A percentile compares a stretch with the other conserved stretches of the same genome.
These are phyloP conservation scores for Drosophila kepulauana DNA, from an alignment of 1,140 invertebrate species.

Conservation along the genomic window DNA sequence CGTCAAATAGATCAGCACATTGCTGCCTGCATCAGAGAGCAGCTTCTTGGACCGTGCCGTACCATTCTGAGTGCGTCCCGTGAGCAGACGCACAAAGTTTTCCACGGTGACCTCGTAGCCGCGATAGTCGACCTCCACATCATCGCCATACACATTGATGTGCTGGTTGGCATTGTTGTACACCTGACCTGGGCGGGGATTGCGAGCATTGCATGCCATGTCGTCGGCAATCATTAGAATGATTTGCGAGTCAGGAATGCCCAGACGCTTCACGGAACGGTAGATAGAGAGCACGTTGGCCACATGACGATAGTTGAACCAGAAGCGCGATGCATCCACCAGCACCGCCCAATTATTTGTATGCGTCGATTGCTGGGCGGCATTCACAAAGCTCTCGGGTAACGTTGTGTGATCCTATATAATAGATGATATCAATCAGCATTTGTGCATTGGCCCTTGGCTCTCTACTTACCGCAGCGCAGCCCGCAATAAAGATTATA, in stretches of 20 bases:
- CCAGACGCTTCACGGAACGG: conserved; percentile 97
- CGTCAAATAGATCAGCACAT: conserved; percentile 98
- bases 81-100: conserved; percentile 98
- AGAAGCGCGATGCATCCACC: conserved; percentile 99
- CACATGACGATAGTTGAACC: conserved; percentile 99
- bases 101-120: conserved; percentile 99
- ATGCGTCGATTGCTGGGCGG: conserved; percentile 87
- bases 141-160: conserved; percentile 99
- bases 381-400: conserved; percentile 72
- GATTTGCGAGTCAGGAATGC: conserved; percentile 98
- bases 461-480: neutral
- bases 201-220: conserved; percentile 99
- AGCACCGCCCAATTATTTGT: conserved; percentile 99
- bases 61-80: conserved; percentile 94
- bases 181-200: conserved; percentile 98
- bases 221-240: conserved; percentile 99
- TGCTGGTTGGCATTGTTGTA: conserved; percentile 99
- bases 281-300: conserved; percentile 99
- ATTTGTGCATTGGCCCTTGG: conserved; percentile 1
- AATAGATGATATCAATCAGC: neutral
- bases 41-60: conserved; percentile 98
- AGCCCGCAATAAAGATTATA: conserved; percentile 5
- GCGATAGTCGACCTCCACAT: conserved; percentile 99
- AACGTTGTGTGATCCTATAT: conserved; percentile 52
- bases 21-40: conserved; percentile 98